Evolutionary conservation across 1,140 invertebrate species (phyloP), one percentile per base, ranked within the genome.

Genomic region (Cydia pomonella): DNA sequence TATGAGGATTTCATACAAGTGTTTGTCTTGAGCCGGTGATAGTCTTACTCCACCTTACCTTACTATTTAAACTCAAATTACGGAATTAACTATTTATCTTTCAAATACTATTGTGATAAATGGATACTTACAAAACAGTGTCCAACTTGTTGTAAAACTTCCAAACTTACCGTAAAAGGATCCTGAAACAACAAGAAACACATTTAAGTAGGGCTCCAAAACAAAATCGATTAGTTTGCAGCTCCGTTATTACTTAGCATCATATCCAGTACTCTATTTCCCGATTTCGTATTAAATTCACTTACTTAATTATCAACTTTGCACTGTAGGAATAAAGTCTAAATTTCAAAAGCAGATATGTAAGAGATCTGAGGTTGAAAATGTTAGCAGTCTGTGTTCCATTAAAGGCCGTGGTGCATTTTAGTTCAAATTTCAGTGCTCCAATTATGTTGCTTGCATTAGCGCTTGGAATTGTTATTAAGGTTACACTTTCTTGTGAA

Each of bases 181-280:
- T 92, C 90, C 90, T 92, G 90, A 82, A 92, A 92, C 90, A 89
- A 92, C 79, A 74, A 72, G 82, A 84, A 76, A 74, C 73, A 76
- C 27, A 33, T 72, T 62, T 75, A 50, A 63, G 13, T 1, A 64
- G 1, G 74, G 41, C 23, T 18, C 23, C 23, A 73, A 50, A 73
- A 47, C 21, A 50, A 73, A 47, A 73, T 73, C 23, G 72, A 27
- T 73, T 16, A 27, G 72, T 73, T 27, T 50, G 29, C 23, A 27
- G 9, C 72, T 73, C 21, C n/a, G 21, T 27, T 38, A 50, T 53
- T 73, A 73, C 23, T 73, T 73, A 53, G 29, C 23, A 53, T 73
- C 44, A 50, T 73, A 73, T 59, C 21, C 9, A 59, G 9, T 12
- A 10, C 16, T 50, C 47, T 50, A 23, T 23, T 59, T 23, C 6